These are phyloP conservation scores for Dryoscopus gambensis DNA, from an alignment of 2,113 vertebrate species.

Conservation along the genomic window DNA sequence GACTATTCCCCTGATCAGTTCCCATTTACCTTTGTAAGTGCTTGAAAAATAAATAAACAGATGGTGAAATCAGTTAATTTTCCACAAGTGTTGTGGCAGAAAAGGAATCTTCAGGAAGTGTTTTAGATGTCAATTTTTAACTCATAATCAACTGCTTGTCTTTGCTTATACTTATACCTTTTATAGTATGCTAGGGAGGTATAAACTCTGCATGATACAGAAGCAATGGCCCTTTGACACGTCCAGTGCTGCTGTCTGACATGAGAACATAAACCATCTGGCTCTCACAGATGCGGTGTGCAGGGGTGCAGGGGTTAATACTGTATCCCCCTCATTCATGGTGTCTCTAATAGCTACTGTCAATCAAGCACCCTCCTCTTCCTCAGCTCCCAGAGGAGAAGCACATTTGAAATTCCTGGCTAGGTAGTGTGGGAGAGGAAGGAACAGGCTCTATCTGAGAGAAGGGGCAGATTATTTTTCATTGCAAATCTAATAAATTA, in stretches of 20 bases:
- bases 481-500: background rate
- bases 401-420: background rate
- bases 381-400: background rate
- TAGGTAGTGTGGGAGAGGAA: background rate
- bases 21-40: slow-evolving; percentile 34
- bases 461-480: background rate
- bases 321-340: background rate
- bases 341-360: background rate
- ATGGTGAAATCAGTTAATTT: slow-evolving; percentile 40
- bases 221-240: background rate
- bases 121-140: background rate
- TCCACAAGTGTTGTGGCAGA: background rate
- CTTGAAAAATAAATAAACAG: slow-evolving; percentile 49
- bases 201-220: background rate
- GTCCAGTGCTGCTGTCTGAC: slow-evolving; percentile 25
- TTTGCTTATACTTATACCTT: background rate
- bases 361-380: slow-evolving; percentile 21
- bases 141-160: background rate
- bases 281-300: background rate
- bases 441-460: background rate
- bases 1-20: slow-evolving; percentile 14
- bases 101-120: background rate
- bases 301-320: background rate
- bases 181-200: background rate
- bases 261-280: slow-evolving; percentile 33